Percentiles rank a stretch among this genome's conserved stretches.
These are phyloP conservation scores for Takifugu ocellatus DNA, from an alignment of 2,797 vertebrate genomes.

Conservation along the genomic window DNA sequence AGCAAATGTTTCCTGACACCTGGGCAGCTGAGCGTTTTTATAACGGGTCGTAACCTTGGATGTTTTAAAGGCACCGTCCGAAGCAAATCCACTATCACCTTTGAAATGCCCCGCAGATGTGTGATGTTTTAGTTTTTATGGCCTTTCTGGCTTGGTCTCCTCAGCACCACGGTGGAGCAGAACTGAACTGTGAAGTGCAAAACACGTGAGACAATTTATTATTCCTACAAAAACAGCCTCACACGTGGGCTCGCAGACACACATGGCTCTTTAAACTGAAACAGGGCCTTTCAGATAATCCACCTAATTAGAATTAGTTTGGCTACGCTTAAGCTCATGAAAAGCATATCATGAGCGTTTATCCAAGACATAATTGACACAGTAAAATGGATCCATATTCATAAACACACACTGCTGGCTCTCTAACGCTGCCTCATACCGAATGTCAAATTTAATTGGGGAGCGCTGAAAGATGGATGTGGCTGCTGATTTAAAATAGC, in stretches of 20 bases:
- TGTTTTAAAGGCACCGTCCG: conserved; percentile 69
- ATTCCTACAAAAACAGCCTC: conserved; percentile 56
- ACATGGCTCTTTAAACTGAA: conserved; percentile 54
- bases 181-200: conserved; percentile 55
- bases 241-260: conserved; percentile 47
- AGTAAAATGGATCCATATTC: conserved; percentile 69
- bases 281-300: conserved; percentile 60
- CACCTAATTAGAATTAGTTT: conserved; percentile 68
- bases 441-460: conserved; percentile 72
- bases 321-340: conserved; percentile 55
- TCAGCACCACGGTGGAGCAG: conserved; percentile 51
- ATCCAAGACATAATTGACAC: conserved; percentile 68
- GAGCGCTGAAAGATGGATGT: conserved; percentile 55
- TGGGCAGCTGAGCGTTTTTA: conserved; percentile 57
- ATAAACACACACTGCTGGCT: conserved; percentile 57
- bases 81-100: conserved; percentile 63
- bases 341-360: conserved; percentile 68
- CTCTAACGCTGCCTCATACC: conserved; percentile 47
- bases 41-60: conserved; percentile 60
- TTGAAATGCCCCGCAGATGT: conserved; percentile 74
- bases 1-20: conserved; percentile 69
- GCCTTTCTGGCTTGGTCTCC: conserved; percentile 24
- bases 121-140: conserved; percentile 11
- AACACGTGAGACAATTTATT: conserved; percentile 68
- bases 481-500: conserved; percentile 52